phyloP scores from a whole-genome alignment of 2,113 vertebrate species.

The Anas platyrhynchos region DNA sequence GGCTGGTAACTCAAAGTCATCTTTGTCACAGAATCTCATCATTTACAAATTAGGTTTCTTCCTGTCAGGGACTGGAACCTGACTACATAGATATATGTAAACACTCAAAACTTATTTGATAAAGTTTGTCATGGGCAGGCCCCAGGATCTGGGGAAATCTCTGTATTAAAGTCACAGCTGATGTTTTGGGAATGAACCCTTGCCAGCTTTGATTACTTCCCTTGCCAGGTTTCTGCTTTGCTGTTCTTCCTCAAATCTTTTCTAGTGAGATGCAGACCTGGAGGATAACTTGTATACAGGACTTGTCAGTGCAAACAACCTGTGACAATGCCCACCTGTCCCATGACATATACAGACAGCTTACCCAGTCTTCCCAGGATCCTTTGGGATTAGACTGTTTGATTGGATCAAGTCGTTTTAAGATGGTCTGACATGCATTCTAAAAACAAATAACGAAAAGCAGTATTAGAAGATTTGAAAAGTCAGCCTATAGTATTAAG shows the following conservation, averaged over 20 bases:
- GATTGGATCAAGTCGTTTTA: constrained; percentile 86
- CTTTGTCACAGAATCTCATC: neutral
- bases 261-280: neutral
- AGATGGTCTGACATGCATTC: constrained; percentile 87
- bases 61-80: neutral
- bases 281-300: neutral
- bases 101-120: neutral
- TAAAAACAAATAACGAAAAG: constrained; percentile 41
- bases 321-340: neutral
- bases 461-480: neutral
- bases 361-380: constrained; percentile 94
- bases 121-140: neutral
- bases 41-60: neutral
- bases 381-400: constrained; percentile 84
- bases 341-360: neutral
- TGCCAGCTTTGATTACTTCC: neutral
- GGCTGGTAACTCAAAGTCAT: neutral
- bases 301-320: neutral
- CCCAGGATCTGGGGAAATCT: neutral
- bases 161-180: neutral
- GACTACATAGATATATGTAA: neutral
- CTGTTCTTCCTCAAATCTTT: neutral
- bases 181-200: neutral
- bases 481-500: neutral
- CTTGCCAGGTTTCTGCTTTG: neutral